A percentile compares a stretch with the other conserved stretches of the same genome.
phyloP scores from a whole-genome alignment of 2,888 invertebrate species.

The Hirtodrosophila duncani region DNA sequence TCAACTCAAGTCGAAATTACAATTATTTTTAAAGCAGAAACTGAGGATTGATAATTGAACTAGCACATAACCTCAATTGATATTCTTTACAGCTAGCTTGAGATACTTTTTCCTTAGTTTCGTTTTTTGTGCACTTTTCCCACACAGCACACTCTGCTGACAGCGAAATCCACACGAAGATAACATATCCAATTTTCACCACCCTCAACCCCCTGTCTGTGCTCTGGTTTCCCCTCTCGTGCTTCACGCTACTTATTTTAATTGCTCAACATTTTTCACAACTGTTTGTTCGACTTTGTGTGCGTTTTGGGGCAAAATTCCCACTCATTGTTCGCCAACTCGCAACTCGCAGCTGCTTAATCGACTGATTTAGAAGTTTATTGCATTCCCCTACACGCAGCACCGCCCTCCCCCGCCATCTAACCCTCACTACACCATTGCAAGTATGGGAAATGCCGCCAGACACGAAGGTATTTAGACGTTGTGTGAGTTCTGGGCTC shows the following conservation, averaged over 20 bases:
- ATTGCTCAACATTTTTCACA: constrained; percentile 65
- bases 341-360: constrained; percentile 56
- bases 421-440: no score
- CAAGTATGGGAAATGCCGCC: constrained; percentile 51
- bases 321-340: constrained; percentile 36
- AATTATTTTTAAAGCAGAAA: no score
- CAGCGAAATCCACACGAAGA: constrained; percentile 45
- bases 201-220: constrained; percentile 10
- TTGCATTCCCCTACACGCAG: constrained; percentile 50
- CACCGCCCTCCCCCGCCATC: not conserved
- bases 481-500: constrained; percentile 36
- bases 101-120: not conserved
- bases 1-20: no score
- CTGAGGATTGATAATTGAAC: no score
- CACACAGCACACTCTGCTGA: constrained; percentile 37
- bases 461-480: constrained; percentile 68
- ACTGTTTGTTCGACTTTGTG: constrained; percentile 35
- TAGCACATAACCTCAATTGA: no score
- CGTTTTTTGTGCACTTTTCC: constrained; percentile 25
- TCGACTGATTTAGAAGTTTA: constrained; percentile 70
- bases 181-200: constrained; percentile 22
- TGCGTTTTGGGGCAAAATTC: not conserved
- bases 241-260: constrained; percentile 59
- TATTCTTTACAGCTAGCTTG: no score
- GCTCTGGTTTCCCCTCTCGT: constrained; percentile 18